Conservation (phyloP, 2,888 invertebrate genomes). For the Tyria jacobaeae region DNA sequence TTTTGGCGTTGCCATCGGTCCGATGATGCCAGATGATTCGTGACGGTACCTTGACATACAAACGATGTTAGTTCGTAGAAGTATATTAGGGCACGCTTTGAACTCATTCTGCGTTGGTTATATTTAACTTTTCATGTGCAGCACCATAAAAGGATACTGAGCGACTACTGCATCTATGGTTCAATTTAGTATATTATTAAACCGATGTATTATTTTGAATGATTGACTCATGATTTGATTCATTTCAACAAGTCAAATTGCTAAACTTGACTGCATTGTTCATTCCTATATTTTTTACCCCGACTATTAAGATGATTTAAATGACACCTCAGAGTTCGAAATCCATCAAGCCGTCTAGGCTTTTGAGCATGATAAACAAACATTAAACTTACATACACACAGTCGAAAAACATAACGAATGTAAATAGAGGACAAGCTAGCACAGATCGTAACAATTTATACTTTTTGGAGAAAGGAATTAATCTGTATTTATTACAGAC, state of each 20-base stretch:
- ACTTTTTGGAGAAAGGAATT: background rate
- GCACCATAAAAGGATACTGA: slow-evolving; percentile 18
- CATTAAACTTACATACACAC: too few relatives aligned
- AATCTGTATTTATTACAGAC: too few relatives aligned
- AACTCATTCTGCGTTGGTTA: slow-evolving; percentile 22
- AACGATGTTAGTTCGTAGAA: slow-evolving; percentile 33
- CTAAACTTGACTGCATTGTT: too few relatives aligned
- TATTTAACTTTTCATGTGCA: slow-evolving; percentile 19
- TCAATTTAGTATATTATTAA: background rate
- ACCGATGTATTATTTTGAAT: background rate
- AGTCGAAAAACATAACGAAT: background rate
- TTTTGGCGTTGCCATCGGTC: slow-evolving; percentile 57
- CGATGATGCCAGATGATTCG: slow-evolving; percentile 63
- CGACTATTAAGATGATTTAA: too few relatives aligned
- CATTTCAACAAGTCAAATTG: too few relatives aligned
- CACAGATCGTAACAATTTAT: background rate
- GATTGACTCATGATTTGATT: too few relatives aligned
- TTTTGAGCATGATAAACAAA: too few relatives aligned
- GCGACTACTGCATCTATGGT: background rate
- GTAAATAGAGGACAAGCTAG: too few relatives aligned
- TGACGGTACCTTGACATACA: slow-evolving; percentile 68
- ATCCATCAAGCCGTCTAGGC: too few relatives aligned
- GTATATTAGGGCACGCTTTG: slow-evolving; percentile 29
- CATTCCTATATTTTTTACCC: too few relatives aligned
- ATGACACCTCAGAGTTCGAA: too few relatives aligned